Base-by-base conservation (phyloP, 2,113 vertebrate species). In the Saccopteryx leptura region DNA sequence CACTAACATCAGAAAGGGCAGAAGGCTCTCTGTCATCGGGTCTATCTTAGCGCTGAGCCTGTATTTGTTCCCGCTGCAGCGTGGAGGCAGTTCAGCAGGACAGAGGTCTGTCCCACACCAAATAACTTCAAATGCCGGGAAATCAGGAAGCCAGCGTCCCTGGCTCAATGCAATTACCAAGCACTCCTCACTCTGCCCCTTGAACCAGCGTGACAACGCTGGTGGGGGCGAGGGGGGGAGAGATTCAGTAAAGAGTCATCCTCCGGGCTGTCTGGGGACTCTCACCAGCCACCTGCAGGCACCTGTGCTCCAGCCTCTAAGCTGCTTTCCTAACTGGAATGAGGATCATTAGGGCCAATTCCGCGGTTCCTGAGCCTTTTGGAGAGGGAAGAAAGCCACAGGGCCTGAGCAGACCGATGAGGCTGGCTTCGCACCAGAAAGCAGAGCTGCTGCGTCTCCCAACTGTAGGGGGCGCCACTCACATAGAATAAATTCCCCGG, bases 401-500 rank as follows among this genome's bases (percentile, higher is more conserved):
- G 12, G 12, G 1, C 9, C 19, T 1, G 11, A 54, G 13, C 56
- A 26, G 33, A 7, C 52, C 33, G 63, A n/a, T 5, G 18, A 3
- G 31, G 39, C 39, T 1, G 11, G 9, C 13, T 52, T 66, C 60
- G 3, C 68, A 56, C 8, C 1, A 0, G 10, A 33, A 74, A 19
- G 50, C 21, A 10, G 65, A 75, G 52, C 52, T 14, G 26, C 85
- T 15, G 1, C 1, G 1, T 4, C 33, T 15, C 15, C 1, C 33
- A 3, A 39, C 69, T n/a, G 61, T 14, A 95, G 72, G 33, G 72
- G 50, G 39, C 0, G 9, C 69, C 81, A 71, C 71, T 19, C 18
- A 0, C 4, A 21, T 1, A 15, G 31, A 15, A 9, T 6, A 28
- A 50, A 33, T 26, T 17, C 17, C 6, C 0, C 9, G 10, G 48